Evolutionary conservation across 2,113 vertebrate genomes (phyloP), one percentile per base, ranked within the genome.

Genomic region (Serilophus lunatus): DNA sequence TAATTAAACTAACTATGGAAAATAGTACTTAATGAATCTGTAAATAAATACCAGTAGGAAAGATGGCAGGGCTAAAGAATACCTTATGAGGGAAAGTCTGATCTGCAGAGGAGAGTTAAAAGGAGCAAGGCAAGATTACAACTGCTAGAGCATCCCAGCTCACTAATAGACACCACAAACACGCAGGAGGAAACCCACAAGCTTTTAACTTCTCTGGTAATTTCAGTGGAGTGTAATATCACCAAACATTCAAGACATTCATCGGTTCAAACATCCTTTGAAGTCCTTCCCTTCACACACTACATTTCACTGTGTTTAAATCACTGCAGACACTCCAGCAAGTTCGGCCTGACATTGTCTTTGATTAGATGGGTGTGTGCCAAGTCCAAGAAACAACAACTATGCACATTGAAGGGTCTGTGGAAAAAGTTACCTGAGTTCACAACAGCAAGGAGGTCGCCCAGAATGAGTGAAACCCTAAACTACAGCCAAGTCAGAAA

Each of bases 1-100:
- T 95, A 95, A 56, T 92, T 92, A 93, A 95, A 86, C 66, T 95
- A 94, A 86, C 78, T 33, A 64, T 35, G 22, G 85, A 86, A 96
- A 97, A 88, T 40, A 94, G 25, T 35, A 45, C 40, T 75, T 94
- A 96, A 88, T 93, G 85, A 90, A 59, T 81, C 56, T 76, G 82
- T 71, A 90, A 96, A 70, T 88, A 90, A 90, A 81, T 88, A 84
- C 9, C 64, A 92, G n/a, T 86, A 82, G 86, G 76, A 92, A 49
- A 86, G 51, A 36, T 0, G 0, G 24, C 13, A 88, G 25, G 56
- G n/a, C 19, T 88, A 36, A 70, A 78, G 66, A 88, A 69, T 35
- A 71, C 6, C 20, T 90, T 49, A 29, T 20, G 19, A 44, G 44
- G 56, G 28, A 90, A 81, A 23, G 31, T 36, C 51, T 42, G n/a